These are phyloP conservation scores for Auanema sp. DNA, from an alignment of 2,888 invertebrate species.

Conservation along the genomic window DNA sequence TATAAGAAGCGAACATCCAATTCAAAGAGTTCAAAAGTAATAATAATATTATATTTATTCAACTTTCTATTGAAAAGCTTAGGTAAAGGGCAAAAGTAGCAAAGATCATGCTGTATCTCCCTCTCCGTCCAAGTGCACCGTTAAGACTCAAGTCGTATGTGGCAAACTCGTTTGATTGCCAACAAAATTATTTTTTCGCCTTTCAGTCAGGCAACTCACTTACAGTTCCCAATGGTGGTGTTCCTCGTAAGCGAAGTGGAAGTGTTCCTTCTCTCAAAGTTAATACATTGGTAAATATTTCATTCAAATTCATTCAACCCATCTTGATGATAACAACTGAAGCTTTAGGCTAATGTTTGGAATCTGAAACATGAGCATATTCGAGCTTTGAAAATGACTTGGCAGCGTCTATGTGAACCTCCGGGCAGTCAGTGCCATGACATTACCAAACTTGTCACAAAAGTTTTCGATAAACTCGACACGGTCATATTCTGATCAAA, in stretches of 20 bases:
- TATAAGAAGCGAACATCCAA: conserved; percentile 30
- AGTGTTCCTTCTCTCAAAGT: conserved; percentile 46
- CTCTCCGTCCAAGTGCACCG: background rate
- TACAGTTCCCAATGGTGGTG: conserved; percentile 30
- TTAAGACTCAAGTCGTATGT: background rate
- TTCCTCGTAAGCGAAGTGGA: conserved; percentile 37
- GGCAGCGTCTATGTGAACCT: conserved; percentile 57
- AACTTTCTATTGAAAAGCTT: background rate
- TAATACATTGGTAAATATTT: conserved; percentile 32
- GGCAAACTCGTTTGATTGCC: background rate
- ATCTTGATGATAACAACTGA: background rate
- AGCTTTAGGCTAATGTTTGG: conserved; percentile 52
- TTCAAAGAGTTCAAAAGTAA: conserved; percentile 1
- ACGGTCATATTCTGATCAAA: conserved; percentile 21
- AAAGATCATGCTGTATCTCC: background rate
- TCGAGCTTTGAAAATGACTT: conserved; percentile 54
- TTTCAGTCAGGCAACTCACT: conserved; percentile 24
- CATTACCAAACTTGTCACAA: conserved; percentile 57
- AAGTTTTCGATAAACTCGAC: conserved; percentile 60
- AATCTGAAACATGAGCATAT: conserved; percentile 51
- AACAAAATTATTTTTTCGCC: background rate
- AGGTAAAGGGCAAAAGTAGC: background rate
- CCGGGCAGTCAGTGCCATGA: conserved; percentile 58
- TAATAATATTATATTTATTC: background rate
- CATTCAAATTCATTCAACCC: background rate